Conservation (phyloP, 2,797 vertebrate genomes). For the Pangasius larnaudii region DNA sequence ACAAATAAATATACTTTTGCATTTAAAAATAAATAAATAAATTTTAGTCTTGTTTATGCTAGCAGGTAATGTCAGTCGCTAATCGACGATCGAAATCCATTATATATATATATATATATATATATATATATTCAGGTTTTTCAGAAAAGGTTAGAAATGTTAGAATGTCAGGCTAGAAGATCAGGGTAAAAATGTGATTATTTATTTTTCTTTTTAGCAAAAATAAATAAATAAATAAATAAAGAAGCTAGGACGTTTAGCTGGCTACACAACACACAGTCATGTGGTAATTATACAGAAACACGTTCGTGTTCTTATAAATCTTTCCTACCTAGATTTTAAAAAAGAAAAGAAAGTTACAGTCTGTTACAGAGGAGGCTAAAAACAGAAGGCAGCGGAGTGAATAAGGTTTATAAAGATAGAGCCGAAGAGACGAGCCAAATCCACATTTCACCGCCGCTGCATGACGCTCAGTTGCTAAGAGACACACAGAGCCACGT, state of each 20-base stretch:
- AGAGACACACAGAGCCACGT: slow-evolving; percentile 37
- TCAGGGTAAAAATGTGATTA: not conserved
- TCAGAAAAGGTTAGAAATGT: not conserved
- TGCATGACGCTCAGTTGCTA: slow-evolving; percentile 45
- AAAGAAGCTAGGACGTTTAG: not conserved
- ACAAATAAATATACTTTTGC: not conserved
- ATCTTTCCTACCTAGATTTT: not conserved
- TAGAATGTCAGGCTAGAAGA: not conserved
- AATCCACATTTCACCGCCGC: slow-evolving; percentile 33
- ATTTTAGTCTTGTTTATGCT: not conserved
- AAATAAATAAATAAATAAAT: not conserved
- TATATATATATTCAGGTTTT: not conserved
- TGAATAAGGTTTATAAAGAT: slow-evolving; percentile 35
- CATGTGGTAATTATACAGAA: not conserved
- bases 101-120: too few species aligned
- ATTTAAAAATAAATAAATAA: not conserved
- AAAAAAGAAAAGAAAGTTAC: not conserved
- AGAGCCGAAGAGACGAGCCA: slow-evolving; percentile 20
- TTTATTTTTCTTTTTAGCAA: not conserved
- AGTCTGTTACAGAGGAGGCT: slow-evolving; percentile 17
- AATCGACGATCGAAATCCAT: not conserved
- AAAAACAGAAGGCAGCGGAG: slow-evolving; percentile 12
- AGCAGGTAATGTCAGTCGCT: not conserved
- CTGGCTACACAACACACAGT: not conserved
- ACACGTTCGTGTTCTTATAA: not conserved